Percentiles rank a stretch among this genome's conserved stretches.
Conservation (phyloP, 2,888 invertebrate species). For the Auanema sp. region DNA sequence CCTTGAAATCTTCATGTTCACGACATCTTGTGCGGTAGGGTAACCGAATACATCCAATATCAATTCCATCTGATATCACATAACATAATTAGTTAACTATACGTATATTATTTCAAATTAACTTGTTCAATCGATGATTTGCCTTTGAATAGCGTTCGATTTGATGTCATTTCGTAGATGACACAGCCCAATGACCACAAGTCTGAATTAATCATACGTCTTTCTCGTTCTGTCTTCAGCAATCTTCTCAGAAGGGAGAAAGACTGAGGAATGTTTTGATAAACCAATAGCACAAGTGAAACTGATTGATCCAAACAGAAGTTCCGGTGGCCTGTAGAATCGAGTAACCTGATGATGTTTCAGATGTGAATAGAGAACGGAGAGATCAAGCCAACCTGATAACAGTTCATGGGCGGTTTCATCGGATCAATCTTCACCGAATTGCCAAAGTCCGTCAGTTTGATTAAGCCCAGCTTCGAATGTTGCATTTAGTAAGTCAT, state of each 20-base stretch:
- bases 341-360: constrained; percentile 55
- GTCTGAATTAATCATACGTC: constrained; percentile 29
- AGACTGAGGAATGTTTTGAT: no score
- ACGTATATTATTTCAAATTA: neutral
- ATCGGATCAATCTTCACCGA: constrained; percentile 33
- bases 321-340: constrained; percentile 56
- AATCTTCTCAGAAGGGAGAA: neutral
- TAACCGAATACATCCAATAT: constrained; percentile 50
- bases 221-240: neutral
- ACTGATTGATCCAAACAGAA: constrained; percentile 48
- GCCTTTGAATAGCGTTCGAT: constrained; percentile 40
- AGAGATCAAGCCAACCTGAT: constrained; percentile 29
- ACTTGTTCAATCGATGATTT: constrained; percentile 43
- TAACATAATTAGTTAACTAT: neutral
- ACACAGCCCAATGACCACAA: constrained; percentile 56
- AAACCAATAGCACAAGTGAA: constrained; percentile 48
- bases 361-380: neutral
- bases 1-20: constrained; percentile 38
- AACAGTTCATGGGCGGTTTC: constrained; percentile 26
- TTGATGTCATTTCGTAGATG: constrained; percentile 42
- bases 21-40: constrained; percentile 48
- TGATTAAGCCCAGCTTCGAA: constrained; percentile 26
- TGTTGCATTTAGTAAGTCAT: neutral
- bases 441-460: constrained; percentile 56
- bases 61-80: constrained; percentile 19